Conservation (phyloP, 2,113 vertebrate genomes). For the Perca flavescens region DNA sequence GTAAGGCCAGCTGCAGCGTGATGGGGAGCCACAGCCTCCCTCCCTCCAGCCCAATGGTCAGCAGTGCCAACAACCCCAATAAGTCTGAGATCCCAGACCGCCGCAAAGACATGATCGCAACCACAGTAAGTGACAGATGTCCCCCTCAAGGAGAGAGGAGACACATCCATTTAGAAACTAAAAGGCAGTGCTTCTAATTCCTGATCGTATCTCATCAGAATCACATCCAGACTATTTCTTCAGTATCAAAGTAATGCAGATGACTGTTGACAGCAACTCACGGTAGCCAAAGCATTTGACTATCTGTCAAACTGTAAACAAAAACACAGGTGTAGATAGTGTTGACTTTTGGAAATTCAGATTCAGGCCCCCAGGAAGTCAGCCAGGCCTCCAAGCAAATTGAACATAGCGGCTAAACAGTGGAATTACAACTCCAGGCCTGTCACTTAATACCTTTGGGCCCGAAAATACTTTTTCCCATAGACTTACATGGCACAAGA, state of each 20-base stretch:
- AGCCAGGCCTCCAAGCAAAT: too few species aligned
- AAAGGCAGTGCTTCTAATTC: not conserved
- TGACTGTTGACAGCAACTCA: not conserved
- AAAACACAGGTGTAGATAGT: not conserved
- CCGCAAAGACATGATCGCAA: constrained; percentile 90
- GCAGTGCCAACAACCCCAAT: constrained; percentile 96
- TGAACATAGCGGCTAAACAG: too few species aligned
- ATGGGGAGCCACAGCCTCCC: constrained; percentile 89
- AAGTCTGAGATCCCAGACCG: constrained; percentile 94
- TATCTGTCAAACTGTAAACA: not conserved
- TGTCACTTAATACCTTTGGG: too few species aligned
- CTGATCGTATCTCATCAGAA: not conserved
- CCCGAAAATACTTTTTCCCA: too few species aligned
- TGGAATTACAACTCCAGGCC: too few species aligned
- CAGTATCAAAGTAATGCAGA: not conserved
- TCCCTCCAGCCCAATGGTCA: constrained; percentile 95
- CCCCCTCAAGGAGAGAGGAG: not conserved
- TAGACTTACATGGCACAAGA: too few species aligned
- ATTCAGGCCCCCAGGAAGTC: too few species aligned
- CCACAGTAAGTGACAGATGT: constrained; percentile 83
- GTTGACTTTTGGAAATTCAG: not conserved
- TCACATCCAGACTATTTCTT: not conserved
- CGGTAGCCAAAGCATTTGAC: not conserved
- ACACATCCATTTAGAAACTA: not conserved
- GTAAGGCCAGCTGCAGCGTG: constrained; percentile 90